phyloP scores from a whole-genome alignment of 2,797 vertebrate genomes.

The Erithacus rubecula region DNA sequence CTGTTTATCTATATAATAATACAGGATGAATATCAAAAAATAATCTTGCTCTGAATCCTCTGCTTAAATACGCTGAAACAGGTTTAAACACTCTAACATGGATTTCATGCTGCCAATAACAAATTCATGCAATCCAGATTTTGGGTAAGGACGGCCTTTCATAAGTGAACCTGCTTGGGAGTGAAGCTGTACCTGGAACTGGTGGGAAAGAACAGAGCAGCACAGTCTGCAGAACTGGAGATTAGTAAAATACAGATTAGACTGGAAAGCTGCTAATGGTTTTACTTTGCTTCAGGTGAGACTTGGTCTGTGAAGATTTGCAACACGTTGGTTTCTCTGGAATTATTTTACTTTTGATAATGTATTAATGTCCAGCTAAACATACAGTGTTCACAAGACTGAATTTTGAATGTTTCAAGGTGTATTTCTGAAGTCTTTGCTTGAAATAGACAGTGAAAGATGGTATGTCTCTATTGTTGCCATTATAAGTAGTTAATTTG shows the following conservation, averaged over 20 bases:
- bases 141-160: background rate
- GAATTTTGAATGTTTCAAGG: background rate
- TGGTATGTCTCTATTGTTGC: background rate
- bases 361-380: background rate
- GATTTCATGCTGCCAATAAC: background rate
- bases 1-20: background rate
- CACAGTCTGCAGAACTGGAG: background rate
- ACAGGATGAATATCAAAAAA: background rate
- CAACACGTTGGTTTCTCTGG: accelerated
- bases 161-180: background rate
- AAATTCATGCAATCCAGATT: accelerated
- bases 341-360: background rate
- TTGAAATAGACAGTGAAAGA: background rate
- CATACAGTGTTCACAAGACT: background rate
- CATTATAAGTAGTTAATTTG: background rate
- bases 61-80: background rate
- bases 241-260: background rate
- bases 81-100: background rate
- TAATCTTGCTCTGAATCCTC: background rate
- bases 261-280: background rate
- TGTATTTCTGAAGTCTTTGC: background rate
- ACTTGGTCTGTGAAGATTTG: background rate
- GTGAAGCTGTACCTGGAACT: background rate
- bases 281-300: background rate
- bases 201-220: background rate